These are phyloP conservation scores for Dolichallabes microphthalmus DNA, from an alignment of 2,113 vertebrate species.

Conservation along the genomic window DNA sequence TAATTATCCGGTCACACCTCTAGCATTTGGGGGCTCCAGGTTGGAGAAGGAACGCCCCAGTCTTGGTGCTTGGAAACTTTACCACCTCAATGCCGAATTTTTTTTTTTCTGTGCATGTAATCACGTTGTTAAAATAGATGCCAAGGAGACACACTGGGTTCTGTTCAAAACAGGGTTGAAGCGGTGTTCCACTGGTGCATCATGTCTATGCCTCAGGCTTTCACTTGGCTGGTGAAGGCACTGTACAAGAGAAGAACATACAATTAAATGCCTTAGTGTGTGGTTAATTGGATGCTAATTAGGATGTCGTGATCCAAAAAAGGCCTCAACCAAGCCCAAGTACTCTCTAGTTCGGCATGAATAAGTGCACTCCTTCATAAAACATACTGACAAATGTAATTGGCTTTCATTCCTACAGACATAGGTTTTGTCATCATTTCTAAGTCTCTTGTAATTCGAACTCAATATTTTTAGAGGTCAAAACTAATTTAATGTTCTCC, in stretches of 20 bases:
- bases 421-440: constrained; percentile 9
- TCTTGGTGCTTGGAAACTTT: constrained; percentile 47
- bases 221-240: neutral
- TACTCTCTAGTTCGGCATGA: neutral
- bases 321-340: neutral
- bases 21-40: constrained; percentile 44
- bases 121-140: constrained; percentile 50
- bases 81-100: constrained; percentile 26
- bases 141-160: constrained; percentile 31
- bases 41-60: constrained; percentile 55
- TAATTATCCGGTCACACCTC: constrained; percentile 69
- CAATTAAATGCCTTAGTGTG: constrained; percentile 39
- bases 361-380: constrained; percentile 16
- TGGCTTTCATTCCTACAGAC: constrained; percentile 18
- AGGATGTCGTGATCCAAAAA: constrained; percentile 27
- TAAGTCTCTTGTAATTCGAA: constrained; percentile 29
- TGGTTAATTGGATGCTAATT: constrained; percentile 45
- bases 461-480: neutral
- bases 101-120: constrained; percentile 37
- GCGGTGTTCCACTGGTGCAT: constrained; percentile 35
- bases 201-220: constrained; percentile 21
- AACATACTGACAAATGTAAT: constrained; percentile 4
- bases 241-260: constrained; percentile 21
- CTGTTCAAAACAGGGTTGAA: constrained; percentile 37
- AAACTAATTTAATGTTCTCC: neutral